phyloP scores from a whole-genome alignment of 2,888 invertebrate species.

The Stenurella melanura region DNA sequence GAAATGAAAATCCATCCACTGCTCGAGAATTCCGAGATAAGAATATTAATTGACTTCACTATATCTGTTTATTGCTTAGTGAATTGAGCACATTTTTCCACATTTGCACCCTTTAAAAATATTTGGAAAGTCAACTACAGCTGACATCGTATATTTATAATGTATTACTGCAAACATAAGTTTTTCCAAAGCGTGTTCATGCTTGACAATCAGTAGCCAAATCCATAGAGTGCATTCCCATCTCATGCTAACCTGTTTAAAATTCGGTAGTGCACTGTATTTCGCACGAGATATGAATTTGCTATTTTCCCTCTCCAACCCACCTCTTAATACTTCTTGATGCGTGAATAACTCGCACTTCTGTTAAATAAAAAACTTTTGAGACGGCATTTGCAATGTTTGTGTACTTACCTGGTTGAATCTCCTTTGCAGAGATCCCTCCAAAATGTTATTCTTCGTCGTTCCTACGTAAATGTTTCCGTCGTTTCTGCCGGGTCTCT shows the following conservation, averaged over 20 bases:
- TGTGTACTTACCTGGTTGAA: slow-evolving; percentile 82
- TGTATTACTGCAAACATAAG: slow-evolving; percentile 11
- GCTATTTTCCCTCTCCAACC: slow-evolving; percentile 55
- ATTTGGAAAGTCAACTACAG: background rate
- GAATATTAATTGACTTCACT: too few species aligned
- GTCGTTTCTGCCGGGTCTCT: slow-evolving; percentile 90
- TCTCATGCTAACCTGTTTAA: slow-evolving; percentile 54
- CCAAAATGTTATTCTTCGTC: slow-evolving; percentile 90
- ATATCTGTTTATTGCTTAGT: too few species aligned
- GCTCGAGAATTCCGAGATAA: too few species aligned
- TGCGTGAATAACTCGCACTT: slow-evolving; percentile 51
- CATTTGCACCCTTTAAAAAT: too few species aligned
- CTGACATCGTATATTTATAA: background rate
- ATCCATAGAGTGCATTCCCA: slow-evolving; percentile 26
- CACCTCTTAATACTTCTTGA: slow-evolving; percentile 58
- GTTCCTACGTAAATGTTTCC: slow-evolving; percentile 95
- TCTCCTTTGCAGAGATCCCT: slow-evolving; percentile 91
- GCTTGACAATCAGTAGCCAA: slow-evolving; percentile 26
- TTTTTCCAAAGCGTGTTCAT: slow-evolving; percentile 27
- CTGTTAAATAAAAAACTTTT: slow-evolving; percentile 44
- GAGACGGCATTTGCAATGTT: background rate
- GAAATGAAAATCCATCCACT: too few species aligned
- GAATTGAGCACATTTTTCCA: too few species aligned
- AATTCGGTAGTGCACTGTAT: slow-evolving; percentile 53
- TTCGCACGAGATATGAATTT: slow-evolving; percentile 52